Evolutionary conservation across 2,113 vertebrate species (phyloP), one percentile per base, ranked within the genome.

Genomic region (Notothenia rossii): DNA sequence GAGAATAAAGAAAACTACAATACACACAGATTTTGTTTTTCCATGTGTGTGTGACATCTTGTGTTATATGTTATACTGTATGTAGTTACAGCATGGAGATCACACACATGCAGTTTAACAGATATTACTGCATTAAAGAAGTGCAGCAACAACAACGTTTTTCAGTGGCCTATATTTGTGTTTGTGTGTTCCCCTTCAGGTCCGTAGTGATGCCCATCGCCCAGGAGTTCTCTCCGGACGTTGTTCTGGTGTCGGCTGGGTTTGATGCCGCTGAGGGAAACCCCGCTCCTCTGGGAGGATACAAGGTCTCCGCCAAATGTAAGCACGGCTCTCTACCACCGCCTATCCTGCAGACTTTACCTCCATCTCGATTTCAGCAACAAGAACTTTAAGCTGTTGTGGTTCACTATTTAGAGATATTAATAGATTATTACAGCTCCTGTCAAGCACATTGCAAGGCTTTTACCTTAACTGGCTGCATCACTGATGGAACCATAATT

Each of bases 231-330:
- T 95, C 95, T 64, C 98, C 98, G 0, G 97, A 99, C 0, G 92
- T 99, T 61, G 96, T 99, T 79, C 93, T 99, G 85, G 97, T 99
- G 36, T 99, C 98, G 0, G 96, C 98, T 0, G 98, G 98, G 7
- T 99, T 99, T 48, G 98, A 99, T 2, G 97, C 98, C 0, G 97
- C 97, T 0, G 97, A 98, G 20, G 98, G 98, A 7, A 97, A 99
- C 85, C 95, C 96, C 0, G 92, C 97, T 13, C 97, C 97, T 0
- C 90, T 99, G 77, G 98, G 98, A 3, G 98, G 98, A 75, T 99
- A 99, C 95, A 97, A 94, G 83, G 98, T 99, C 86, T 97, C 97
- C 0, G 95, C 97, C 84, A 98, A 97, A 94, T 99, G 98, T 99
- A 95, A 96, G 97, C 68, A 79, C 9, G 2, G 33, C 7, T 66